These are phyloP conservation scores for Platysternon megacephalum DNA, from an alignment of 2,113 vertebrate species.

Conservation along the genomic window DNA sequence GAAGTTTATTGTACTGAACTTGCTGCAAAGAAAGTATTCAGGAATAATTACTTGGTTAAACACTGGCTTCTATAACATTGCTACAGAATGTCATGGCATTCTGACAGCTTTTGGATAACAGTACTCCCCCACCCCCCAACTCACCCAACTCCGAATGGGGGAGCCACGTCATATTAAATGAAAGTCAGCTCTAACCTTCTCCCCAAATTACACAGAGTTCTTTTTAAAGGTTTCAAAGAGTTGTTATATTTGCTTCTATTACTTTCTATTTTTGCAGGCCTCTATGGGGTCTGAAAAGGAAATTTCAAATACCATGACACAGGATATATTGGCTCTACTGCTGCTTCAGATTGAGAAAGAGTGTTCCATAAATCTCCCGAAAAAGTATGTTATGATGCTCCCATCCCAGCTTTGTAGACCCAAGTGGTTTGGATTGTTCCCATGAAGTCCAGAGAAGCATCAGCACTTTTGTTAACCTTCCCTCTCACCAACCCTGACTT, in stretches of 20 bases:
- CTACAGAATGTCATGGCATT: background rate
- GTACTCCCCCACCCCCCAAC: too few relatives aligned
- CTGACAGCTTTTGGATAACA: background rate
- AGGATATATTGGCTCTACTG: background rate
- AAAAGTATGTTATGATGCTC: background rate
- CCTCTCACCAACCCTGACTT: background rate
- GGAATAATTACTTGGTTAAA: slow-evolving; percentile 41
- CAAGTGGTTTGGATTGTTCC: background rate
- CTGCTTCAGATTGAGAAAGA: background rate
- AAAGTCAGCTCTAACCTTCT: slow-evolving; percentile 1
- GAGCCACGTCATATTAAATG: background rate
- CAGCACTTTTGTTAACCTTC: background rate
- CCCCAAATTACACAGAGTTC: background rate
- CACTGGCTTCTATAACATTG: background rate
- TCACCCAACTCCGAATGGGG: accelerated
- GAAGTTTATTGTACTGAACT: slow-evolving; percentile 45
- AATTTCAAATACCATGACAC: background rate
- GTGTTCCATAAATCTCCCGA: background rate
- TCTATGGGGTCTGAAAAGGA: background rate
- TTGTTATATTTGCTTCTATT: background rate
- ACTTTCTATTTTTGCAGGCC: background rate
- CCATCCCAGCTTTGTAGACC: background rate
- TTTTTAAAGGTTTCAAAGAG: background rate
- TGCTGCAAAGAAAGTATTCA: slow-evolving; percentile 40
- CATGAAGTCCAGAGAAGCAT: background rate